Base-by-base conservation (phyloP, 2,113 vertebrate genomes). In the Corynorhinus townsendii region DNA sequence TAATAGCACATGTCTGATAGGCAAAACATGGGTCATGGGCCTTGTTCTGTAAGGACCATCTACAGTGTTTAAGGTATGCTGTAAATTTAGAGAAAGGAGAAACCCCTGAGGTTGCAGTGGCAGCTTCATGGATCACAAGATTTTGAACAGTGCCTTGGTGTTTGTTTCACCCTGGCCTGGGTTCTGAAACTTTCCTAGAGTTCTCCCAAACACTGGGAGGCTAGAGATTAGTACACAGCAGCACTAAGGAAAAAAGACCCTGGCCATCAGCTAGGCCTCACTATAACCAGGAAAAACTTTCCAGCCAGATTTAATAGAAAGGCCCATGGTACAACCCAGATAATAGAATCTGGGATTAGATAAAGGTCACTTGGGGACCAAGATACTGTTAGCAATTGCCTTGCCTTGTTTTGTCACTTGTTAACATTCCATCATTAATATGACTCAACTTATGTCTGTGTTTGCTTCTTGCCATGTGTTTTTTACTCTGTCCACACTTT, bases 31-130 rank as follows among this genome's bases (percentile, higher is more conserved):
- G 33, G 43, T 7, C 33, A 12, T 20, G 40, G 38, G 5, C 19
- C 16, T 2, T 1, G 0, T 47, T 17, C 33, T 38, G 2, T 20
- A 40, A 75, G 28, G n/a, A 30, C 4, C 11, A 11, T 16, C 52
- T 47, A 7, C 3, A 16, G 14, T 71, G 43, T 91, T 47, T 38
- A 77, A 76, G 86, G 49, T 1, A 10, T 12, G 91, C 20, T 26
- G 1, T 35, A 7, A 3, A 4, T 43, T 91, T 43, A 84, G 64
- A 92, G 59, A 38, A 77, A 92, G 24, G 43, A 80, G 59, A 40
- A 12, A 54, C 24, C 28, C 17, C 49, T 87, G 66, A 26, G 40
- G 22, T 69, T 35, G 14, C n/a, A 49, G 17, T 0, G 1, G 76
- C 15, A 87, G 59, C 43, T 47, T 64, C 28, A 28, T 11, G 52